Evolutionary conservation across 2,797 vertebrate species (phyloP).

Genomic region (Philypnodon macrostomus): DNA sequence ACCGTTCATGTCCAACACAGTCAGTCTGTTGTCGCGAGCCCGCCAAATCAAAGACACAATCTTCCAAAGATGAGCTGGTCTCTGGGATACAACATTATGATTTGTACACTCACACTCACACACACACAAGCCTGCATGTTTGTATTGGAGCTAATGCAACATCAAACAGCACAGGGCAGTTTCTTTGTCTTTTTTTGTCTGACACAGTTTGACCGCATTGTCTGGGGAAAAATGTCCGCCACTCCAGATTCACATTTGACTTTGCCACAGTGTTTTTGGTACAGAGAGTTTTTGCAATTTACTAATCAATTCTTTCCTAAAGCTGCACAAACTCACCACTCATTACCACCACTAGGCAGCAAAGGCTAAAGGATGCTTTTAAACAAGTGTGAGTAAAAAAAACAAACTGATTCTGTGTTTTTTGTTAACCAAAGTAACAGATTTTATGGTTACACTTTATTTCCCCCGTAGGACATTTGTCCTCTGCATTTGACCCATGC

Average conservation of each 20-base stretch:
- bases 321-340: background rate
- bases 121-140: background rate
- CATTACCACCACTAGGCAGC: no score
- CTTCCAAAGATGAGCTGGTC: background rate
- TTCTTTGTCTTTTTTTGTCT: constrained; percentile 9
- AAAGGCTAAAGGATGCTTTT: background rate
- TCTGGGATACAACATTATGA: constrained; percentile 1
- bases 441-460: no score
- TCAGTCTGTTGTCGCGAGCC: constrained; percentile 7
- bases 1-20: background rate
- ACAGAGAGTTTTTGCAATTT: constrained; percentile 8
- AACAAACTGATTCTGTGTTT: no score
- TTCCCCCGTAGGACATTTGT: no score
- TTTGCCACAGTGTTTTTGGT: constrained; percentile 8
- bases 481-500: no score
- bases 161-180: constrained; percentile 5
- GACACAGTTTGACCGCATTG: background rate
- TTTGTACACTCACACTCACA: background rate
- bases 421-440: no score
- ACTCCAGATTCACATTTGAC: constrained; percentile 16
- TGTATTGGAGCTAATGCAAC: background rate
- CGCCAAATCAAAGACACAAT: constrained; percentile 7
- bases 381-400: background rate
- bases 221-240: background rate
- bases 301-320: constrained; percentile 11